These are phyloP conservation scores for Drosophila meridiana DNA, from an alignment of 2,888 invertebrate genomes.

Conservation along the genomic window DNA sequence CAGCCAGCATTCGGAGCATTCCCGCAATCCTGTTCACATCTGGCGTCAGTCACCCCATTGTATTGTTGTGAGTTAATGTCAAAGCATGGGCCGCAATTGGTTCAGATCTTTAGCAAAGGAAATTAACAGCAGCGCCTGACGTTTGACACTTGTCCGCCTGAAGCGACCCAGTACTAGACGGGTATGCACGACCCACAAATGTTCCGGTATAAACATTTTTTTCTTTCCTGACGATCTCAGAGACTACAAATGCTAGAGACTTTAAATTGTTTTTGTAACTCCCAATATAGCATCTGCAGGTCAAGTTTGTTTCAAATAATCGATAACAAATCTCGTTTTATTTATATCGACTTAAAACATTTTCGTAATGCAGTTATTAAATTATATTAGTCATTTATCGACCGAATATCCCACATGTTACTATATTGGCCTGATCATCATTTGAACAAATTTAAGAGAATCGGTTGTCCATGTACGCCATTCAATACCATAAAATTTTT, in stretches of 20 bases:
- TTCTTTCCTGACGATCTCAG: no score
- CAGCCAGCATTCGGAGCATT: slow-evolving; percentile 16
- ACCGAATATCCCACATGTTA: no score
- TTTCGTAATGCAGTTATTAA: no score
- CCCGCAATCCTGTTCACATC: slow-evolving; percentile 25
- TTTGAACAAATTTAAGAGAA: neutral
- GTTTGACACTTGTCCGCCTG: slow-evolving; percentile 30
- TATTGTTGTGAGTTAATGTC: slow-evolving; percentile 59
- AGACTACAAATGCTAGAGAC: no score
- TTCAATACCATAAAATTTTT: neutral
- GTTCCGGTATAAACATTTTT: no score
- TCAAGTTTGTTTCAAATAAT: no score
- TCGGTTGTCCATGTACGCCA: neutral
- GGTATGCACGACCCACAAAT: neutral
- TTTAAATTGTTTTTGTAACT: no score
- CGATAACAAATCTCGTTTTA: no score
- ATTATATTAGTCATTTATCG: no score
- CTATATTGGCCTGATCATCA: neutral
- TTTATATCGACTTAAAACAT: no score
- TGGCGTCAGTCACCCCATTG: slow-evolving; percentile 36
- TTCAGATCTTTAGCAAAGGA: slow-evolving; percentile 33
- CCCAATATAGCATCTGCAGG: no score
- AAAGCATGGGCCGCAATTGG: slow-evolving; percentile 63
- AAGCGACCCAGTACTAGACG: neutral
- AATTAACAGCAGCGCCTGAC: slow-evolving; percentile 37